A percentile compares a stretch with the other conserved stretches of the same genome.
These are phyloP conservation scores for Rhineura floridana DNA, from an alignment of 2,113 vertebrate genomes.

Conservation along the genomic window DNA sequence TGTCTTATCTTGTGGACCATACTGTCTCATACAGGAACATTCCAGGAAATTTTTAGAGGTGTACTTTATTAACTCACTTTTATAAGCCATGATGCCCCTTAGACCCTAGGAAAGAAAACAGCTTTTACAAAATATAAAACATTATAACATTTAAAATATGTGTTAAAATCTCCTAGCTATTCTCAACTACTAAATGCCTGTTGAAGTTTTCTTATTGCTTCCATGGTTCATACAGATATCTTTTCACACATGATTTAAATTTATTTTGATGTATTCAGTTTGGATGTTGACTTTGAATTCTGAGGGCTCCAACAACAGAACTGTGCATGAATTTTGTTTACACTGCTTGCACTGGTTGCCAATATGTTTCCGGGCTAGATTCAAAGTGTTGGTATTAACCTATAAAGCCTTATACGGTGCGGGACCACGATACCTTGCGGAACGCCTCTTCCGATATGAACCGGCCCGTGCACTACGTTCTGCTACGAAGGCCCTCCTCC, in stretches of 20 bases:
- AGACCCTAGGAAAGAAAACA: background rate
- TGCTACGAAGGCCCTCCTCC: too few relatives aligned
- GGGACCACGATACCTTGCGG: too few relatives aligned
- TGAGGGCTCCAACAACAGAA: background rate
- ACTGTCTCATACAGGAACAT: slow-evolving; percentile 28
- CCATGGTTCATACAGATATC: background rate
- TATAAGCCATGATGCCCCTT: background rate
- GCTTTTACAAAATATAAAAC: background rate
- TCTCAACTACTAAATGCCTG: background rate
- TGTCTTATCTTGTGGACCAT: slow-evolving; percentile 43
- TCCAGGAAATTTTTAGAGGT: background rate
- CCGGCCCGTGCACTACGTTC: too few relatives aligned
- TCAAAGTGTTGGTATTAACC: too few relatives aligned
- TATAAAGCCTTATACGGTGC: too few relatives aligned
- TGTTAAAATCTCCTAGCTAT: background rate
- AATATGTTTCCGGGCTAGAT: too few relatives aligned
- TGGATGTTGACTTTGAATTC: background rate
- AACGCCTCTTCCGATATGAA: too few relatives aligned
- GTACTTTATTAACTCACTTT: background rate
- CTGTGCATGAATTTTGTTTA: too few relatives aligned
- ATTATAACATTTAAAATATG: background rate
- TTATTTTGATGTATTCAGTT: background rate
- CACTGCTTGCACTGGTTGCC: too few relatives aligned
- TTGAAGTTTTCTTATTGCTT: background rate
- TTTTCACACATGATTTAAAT: background rate